Conservation (phyloP, 2,113 vertebrate genomes). For the Alosa alosa region DNA sequence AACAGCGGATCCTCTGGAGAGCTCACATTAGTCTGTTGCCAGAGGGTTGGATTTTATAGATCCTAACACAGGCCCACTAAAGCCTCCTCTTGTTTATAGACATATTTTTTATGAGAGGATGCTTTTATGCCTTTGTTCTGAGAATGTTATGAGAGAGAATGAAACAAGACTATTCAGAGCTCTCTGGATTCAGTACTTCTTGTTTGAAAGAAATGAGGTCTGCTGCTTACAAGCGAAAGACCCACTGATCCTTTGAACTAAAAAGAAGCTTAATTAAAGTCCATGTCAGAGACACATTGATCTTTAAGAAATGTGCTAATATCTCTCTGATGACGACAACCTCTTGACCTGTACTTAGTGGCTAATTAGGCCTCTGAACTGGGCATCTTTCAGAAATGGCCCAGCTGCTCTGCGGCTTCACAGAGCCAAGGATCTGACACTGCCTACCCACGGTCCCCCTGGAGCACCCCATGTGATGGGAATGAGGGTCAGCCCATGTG, state of each 20-base stretch:
- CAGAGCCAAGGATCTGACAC: background rate
- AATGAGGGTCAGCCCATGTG: background rate
- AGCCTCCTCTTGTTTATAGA: background rate
- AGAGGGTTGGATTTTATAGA: background rate
- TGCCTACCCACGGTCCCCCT: background rate
- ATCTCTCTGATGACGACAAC: background rate
- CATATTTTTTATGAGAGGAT: background rate
- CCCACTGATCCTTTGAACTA: background rate
- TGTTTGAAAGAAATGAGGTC: background rate
- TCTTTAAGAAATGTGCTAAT: background rate
- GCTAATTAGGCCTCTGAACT: background rate
- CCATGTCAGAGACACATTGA: no score
- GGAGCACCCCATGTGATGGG: background rate
- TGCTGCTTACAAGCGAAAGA: background rate
- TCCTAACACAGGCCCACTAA: background rate
- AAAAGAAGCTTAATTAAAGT: background rate
- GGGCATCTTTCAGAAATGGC: background rate
- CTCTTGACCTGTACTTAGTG: background rate
- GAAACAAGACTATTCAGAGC: background rate
- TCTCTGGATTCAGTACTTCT: background rate
- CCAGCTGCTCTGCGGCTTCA: background rate
- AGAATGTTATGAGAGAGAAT: background rate
- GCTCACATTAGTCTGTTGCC: background rate
- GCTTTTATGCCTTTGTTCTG: background rate
- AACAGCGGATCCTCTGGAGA: background rate